Percentiles rank a stretch among this genome's conserved stretches.
Evolutionary conservation across 2,888 invertebrate genomes (phyloP).

Genomic region (Hermodice carunculata): DNA sequence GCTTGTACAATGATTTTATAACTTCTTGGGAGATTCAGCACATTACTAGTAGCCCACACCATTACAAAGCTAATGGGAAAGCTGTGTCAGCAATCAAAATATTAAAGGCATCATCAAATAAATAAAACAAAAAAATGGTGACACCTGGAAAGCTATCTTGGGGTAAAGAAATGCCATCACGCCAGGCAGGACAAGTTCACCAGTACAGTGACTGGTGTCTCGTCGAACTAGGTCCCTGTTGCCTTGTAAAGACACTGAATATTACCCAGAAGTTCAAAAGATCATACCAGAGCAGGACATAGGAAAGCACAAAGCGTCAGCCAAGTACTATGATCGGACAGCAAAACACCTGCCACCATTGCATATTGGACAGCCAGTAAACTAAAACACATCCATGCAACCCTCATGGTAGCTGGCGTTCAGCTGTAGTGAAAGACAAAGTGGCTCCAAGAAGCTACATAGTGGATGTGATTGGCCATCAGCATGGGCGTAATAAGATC

Average conservation of each 20-base stretch:
- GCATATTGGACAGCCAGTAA: not conserved
- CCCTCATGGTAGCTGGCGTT: not conserved
- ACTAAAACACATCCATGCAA: not conserved
- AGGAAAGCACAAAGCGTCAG: not conserved
- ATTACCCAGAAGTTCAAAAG: not conserved
- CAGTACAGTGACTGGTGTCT: not conserved
- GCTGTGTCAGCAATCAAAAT: too few species aligned
- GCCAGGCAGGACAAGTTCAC: not conserved
- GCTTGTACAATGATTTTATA: not conserved
- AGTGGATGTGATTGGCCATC: too few species aligned
- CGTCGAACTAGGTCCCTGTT: not conserved
- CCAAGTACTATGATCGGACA: not conserved
- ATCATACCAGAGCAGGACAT: not conserved
- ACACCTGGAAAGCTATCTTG: not conserved
- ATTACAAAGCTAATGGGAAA: not conserved
- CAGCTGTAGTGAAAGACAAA: too few species aligned
- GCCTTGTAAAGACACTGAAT: not conserved
- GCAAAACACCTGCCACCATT: not conserved
- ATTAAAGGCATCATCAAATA: too few species aligned
- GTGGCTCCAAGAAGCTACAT: too few species aligned
- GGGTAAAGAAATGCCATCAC: not conserved
- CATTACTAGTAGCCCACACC: not conserved
- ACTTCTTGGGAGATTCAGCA: not conserved
- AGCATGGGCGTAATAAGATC: too few species aligned
- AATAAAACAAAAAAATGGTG: not conserved